phyloP scores from a whole-genome alignment of 2,888 invertebrate species.

The Globia sparganii region DNA sequence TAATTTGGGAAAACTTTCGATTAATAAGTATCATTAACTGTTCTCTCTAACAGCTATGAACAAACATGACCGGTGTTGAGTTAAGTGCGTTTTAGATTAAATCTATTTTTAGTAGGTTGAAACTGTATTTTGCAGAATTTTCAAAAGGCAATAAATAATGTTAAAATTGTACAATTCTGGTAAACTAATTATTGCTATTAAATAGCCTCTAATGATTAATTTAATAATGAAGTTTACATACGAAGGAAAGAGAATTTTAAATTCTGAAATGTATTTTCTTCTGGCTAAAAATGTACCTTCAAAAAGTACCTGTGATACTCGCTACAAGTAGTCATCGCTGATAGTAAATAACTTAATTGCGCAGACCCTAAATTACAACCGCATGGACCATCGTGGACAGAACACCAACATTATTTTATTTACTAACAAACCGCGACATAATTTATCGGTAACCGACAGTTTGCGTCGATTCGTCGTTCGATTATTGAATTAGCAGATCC shows the following conservation, averaged over 20 bases:
- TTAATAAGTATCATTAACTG: conserved; percentile 7
- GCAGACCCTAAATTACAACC: too few relatives aligned
- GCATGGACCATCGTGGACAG: background rate
- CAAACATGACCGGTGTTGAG: background rate
- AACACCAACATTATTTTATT: conserved; percentile 13
- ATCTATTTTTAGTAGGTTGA: background rate
- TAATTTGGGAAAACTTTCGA: conserved; percentile 21
- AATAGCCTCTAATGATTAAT: background rate
- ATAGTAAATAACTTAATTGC: background rate
- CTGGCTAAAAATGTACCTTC: background rate
- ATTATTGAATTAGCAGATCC: conserved; percentile 13
- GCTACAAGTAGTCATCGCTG: background rate
- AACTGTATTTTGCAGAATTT: background rate
- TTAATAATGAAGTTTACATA: background rate
- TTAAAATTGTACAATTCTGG: background rate
- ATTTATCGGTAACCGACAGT: conserved; percentile 1
- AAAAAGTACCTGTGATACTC: background rate
- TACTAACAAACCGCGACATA: conserved; percentile 13
- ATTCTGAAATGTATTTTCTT: background rate
- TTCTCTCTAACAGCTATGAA: background rate
- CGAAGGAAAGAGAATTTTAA: too few relatives aligned
- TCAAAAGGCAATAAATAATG: background rate
- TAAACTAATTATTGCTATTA: background rate
- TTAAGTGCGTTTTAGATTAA: background rate
- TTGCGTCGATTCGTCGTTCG: conserved; percentile 6